Base-by-base conservation (phyloP, 2,888 invertebrate species). In the Lasioglossum leucozonium region DNA sequence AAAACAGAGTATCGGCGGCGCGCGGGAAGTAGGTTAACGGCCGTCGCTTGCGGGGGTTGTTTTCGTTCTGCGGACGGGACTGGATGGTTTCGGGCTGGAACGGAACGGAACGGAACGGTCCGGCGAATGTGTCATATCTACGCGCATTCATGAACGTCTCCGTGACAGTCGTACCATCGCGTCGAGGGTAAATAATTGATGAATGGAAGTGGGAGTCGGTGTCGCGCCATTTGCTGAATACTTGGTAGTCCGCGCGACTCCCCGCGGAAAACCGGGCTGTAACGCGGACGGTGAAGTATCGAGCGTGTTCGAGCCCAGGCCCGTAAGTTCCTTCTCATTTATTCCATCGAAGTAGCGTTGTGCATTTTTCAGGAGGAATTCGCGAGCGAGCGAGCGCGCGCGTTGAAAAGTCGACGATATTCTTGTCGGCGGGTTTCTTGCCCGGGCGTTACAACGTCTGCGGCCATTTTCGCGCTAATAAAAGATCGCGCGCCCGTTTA, bases 151-250 rank as follows among this genome's bases (percentile, higher is more conserved):
- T 84, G 86, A 73, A 85, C 76, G 79, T 69, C 74, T 76, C 72
- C 77, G 40, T 81, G 82, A 86, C 81, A 84, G 80, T 79, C 75
- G 74, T 84, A 34, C 81, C 77, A 55, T 34, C 69, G 55, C n/a
- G 22, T 51, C 22, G 22, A 37, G 82, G 82, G 81, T 90, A 86
- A 91, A 91, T 91, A 90, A 91, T 91, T 88, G 86, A 91, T 88
- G 88, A 88, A 88, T 55, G 78, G 87, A 88, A 89, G 89, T 87
- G 85, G 84, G 58, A 86, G 85, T 74, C 79, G 85, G 73, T 90
- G 83, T 88, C 84, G 84, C 81, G 85, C 51, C 80, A 82, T 84
- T 69, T 34, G 72, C 55, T 44, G 80, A 86, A 85, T 81, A 81
- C 78, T 81, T 77, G 40, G 73, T 82, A 81, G 73, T 78, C 76